phyloP scores from a whole-genome alignment of 2,113 vertebrate species.

The Athene cunicularia region DNA sequence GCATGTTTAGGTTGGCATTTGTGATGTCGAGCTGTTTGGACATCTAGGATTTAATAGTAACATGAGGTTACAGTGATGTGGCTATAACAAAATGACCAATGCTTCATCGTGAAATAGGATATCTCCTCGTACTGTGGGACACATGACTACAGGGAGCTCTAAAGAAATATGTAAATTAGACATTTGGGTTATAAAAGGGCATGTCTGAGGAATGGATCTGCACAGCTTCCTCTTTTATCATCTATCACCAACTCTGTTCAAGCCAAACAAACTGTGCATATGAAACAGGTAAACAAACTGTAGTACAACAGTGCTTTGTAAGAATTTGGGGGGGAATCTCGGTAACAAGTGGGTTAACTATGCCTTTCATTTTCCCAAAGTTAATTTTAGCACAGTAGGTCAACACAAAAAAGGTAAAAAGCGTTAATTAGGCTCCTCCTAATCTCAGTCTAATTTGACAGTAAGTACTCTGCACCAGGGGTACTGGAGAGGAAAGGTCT shows the following conservation, averaged over 20 bases:
- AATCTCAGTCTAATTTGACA: neutral
- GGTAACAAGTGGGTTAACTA: neutral
- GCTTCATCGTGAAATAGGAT: neutral
- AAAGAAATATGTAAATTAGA: neutral
- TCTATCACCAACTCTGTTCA: neutral
- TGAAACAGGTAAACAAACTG: neutral
- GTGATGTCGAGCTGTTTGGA: neutral
- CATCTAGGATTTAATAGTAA: neutral
- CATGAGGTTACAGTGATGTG: fast-evolving
- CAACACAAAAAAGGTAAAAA: neutral
- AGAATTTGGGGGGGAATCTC: neutral
- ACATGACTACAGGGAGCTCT: neutral
- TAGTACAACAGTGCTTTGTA: neutral
- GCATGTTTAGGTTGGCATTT: neutral
- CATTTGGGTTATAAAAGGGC: neutral
- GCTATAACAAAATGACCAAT: neutral
- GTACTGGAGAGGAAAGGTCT: neutral
- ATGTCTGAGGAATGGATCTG: neutral
- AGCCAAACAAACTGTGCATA: neutral
- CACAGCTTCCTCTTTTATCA: neutral
- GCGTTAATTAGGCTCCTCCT: neutral
- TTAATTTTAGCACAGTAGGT: neutral
- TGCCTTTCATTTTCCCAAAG: neutral
- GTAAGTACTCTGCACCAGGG: neutral
- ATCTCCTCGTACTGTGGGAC: neutral